These are phyloP conservation scores for Maccullochella peelii DNA, from an alignment of 2,113 vertebrate species.

Conservation along the genomic window DNA sequence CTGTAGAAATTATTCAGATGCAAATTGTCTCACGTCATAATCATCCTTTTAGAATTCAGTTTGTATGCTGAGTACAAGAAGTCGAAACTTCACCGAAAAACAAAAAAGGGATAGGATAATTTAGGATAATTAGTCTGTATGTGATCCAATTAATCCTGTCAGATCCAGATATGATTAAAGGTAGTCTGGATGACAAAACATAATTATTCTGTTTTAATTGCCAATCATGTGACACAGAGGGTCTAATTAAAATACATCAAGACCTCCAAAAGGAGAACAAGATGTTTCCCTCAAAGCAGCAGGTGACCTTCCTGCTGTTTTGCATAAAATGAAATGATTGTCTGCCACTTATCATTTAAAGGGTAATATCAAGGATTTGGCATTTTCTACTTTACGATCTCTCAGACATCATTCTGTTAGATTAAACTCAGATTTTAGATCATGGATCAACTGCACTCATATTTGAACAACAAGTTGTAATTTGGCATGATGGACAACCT, in stretches of 20 bases:
- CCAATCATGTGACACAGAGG: neutral
- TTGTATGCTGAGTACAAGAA: neutral
- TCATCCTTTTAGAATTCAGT: neutral
- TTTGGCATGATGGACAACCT: neutral
- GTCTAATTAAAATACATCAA: neutral
- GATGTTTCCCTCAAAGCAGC: neutral
- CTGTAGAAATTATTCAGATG: constrained; percentile 9
- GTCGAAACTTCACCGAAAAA: neutral
- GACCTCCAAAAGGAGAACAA: neutral
- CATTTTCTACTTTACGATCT: neutral
- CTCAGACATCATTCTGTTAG: neutral
- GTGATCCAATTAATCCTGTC: neutral
- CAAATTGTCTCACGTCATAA: constrained; percentile 19
- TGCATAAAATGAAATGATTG: constrained; percentile 9
- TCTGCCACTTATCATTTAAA: neutral
- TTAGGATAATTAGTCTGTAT: neutral
- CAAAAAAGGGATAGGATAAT: neutral
- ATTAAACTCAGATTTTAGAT: neutral
- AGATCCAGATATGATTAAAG: neutral
- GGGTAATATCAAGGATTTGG: constrained; percentile 23
- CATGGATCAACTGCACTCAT: neutral
- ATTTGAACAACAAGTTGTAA: neutral
- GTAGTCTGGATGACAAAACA: neutral
- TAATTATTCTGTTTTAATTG: neutral
- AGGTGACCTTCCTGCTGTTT: constrained; percentile 18